phyloP scores from a whole-genome alignment of 2,888 invertebrate species.

The Drosophila melanosoma region DNA sequence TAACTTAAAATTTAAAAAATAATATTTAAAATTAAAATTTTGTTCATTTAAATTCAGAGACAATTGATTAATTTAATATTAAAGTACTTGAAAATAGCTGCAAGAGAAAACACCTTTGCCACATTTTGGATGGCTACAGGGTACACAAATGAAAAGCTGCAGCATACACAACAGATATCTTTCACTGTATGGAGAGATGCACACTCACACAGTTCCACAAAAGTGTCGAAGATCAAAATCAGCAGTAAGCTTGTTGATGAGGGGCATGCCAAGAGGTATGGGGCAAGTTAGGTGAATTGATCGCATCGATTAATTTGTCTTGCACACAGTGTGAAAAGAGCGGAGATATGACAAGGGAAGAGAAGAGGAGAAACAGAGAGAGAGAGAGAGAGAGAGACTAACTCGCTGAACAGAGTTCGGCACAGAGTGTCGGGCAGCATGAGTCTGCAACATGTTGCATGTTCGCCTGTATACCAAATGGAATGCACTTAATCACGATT shows the following conservation, averaged over 20 bases:
- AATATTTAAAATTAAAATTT: neutral
- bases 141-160: constrained; percentile 13
- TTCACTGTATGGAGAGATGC: constrained; percentile 24
- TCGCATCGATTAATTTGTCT: constrained; percentile 84
- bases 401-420: constrained; percentile 1
- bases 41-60: too few species aligned
- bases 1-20: neutral
- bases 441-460: constrained; percentile 75
- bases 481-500: constrained; percentile 84
- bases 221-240: constrained; percentile 82
- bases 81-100: neutral
- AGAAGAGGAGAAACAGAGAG: neutral
- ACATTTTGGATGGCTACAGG: neutral
- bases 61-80: neutral
- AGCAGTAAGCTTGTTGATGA: constrained; percentile 59
- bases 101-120: neutral
- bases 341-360: neutral
- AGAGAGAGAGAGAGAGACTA: neutral
- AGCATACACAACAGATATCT: constrained; percentile 23
- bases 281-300: constrained; percentile 67
- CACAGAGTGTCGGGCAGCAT: constrained; percentile 59
- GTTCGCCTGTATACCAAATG: constrained; percentile 61
- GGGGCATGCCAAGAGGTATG: neutral
- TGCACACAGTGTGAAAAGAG: constrained; percentile 37
- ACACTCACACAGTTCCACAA: constrained; percentile 34